A percentile compares a stretch with the other conserved stretches of the same genome.
Evolutionary conservation across 2,888 invertebrate species (phyloP).

Genomic region (Trichopria drosophilae): DNA sequence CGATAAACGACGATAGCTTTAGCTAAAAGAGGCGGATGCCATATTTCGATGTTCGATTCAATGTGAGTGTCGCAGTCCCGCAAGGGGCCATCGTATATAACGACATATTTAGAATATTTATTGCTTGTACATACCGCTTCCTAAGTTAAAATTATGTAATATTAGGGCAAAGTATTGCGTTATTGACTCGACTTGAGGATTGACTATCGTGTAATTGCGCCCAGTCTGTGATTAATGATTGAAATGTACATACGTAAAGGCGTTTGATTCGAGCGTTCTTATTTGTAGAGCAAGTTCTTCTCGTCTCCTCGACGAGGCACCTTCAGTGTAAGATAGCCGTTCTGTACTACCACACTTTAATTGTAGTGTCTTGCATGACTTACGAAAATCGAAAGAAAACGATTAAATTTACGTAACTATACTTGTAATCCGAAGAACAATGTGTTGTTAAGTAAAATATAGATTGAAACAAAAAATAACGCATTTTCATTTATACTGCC

Average conservation of each 20-base stretch:
- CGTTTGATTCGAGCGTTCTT: too few species aligned
- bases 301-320: too few species aligned
- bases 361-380: too few species aligned
- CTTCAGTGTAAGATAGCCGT: too few species aligned
- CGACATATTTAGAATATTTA: conserved; percentile 48
- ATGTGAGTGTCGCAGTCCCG: conserved; percentile 42
- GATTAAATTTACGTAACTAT: too few species aligned
- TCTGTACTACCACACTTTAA: too few species aligned
- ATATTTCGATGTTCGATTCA: conserved; percentile 22
- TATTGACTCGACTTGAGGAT: conserved; percentile 30
- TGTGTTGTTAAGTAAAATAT: too few species aligned
- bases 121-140: conserved; percentile 51
- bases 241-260: conserved; percentile 40
- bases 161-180: conserved; percentile 24
- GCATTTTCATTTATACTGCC: too few species aligned
- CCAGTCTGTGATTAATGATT: conserved; percentile 56
- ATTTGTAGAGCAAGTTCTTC: too few species aligned
- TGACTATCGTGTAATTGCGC: conserved; percentile 43
- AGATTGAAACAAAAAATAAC: too few species aligned
- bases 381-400: too few species aligned
- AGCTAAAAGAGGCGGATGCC: conserved; percentile 20
- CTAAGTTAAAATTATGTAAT: conserved; percentile 37
- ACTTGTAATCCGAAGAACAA: too few species aligned
- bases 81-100: conserved; percentile 35
- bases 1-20: conserved; percentile 7